Conservation (phyloP, 1,140 invertebrate species). For the Megalopta genalis region DNA sequence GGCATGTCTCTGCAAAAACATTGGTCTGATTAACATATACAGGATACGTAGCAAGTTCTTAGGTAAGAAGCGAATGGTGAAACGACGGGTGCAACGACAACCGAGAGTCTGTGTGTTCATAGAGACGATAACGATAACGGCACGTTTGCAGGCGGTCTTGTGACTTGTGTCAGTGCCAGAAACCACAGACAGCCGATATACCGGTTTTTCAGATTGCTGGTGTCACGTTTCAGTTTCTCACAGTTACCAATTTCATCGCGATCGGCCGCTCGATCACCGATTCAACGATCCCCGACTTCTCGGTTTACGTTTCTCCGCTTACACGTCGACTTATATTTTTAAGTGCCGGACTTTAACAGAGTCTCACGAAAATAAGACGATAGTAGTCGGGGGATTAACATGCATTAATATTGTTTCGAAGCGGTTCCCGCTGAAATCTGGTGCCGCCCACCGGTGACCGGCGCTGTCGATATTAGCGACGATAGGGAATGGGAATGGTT, state of each 20-base stretch:
- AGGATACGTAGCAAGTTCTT: too few species aligned
- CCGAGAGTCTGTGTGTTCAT: background rate
- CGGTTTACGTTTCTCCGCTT: background rate
- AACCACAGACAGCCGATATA: conserved; percentile 16
- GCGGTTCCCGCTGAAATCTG: too few species aligned
- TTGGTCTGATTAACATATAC: background rate
- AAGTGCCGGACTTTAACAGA: background rate
- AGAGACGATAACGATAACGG: too few species aligned
- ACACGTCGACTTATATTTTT: background rate
- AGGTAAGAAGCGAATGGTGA: too few species aligned
- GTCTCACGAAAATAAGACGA: too few species aligned
- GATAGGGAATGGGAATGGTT: too few species aligned
- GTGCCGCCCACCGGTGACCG: background rate
- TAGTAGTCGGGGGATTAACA: too few species aligned
- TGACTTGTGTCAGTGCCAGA: background rate
- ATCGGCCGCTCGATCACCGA: background rate
- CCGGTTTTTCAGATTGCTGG: conserved; percentile 30
- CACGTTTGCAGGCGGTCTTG: too few species aligned
- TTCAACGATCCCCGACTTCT: background rate
- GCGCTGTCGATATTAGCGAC: too few species aligned
- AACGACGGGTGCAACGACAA: background rate
- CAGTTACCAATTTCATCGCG: conserved; percentile 31
- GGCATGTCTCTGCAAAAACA: conserved; percentile 62
- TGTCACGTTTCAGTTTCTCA: conserved; percentile 11
- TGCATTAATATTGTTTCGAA: too few species aligned